phyloP scores from a whole-genome alignment of 2,113 vertebrate species.

The Odocoileus virginianus region DNA sequence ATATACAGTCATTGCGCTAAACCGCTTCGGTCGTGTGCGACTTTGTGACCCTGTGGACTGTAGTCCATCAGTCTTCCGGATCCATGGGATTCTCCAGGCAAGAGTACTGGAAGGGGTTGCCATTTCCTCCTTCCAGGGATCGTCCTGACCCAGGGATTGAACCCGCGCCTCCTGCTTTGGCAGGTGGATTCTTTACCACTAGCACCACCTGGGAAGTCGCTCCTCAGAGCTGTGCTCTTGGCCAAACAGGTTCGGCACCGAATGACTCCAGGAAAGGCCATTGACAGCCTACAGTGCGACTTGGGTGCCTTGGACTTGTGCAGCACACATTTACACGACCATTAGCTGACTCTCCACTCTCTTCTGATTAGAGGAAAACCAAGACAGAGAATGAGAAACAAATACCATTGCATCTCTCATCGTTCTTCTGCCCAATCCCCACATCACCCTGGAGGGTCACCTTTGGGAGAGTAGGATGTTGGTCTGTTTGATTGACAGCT shows the following conservation, averaged over 20 bases:
- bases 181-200: not conserved
- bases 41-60: not conserved
- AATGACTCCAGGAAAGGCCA: not conserved
- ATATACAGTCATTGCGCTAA: not conserved
- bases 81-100: not conserved
- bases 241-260: not conserved
- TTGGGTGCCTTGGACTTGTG: not conserved
- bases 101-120: not conserved
- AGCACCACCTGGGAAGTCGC: not conserved
- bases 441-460: not conserved
- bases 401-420: not conserved
- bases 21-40: not conserved
- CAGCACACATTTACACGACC: not conserved
- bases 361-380: not conserved
- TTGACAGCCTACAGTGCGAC: not conserved
- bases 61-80: fast-evolving
- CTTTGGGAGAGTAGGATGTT: not conserved
- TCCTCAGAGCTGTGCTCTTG: not conserved
- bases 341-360: not conserved
- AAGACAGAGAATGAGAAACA: not conserved
- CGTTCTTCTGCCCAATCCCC: not conserved
- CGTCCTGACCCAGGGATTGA: not conserved
- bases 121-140: not conserved
- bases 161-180: not conserved
- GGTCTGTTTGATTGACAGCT: too few relatives aligned